Evolutionary conservation across 2,797 vertebrate species (phyloP).

Genomic region (Alauda arvensis): DNA sequence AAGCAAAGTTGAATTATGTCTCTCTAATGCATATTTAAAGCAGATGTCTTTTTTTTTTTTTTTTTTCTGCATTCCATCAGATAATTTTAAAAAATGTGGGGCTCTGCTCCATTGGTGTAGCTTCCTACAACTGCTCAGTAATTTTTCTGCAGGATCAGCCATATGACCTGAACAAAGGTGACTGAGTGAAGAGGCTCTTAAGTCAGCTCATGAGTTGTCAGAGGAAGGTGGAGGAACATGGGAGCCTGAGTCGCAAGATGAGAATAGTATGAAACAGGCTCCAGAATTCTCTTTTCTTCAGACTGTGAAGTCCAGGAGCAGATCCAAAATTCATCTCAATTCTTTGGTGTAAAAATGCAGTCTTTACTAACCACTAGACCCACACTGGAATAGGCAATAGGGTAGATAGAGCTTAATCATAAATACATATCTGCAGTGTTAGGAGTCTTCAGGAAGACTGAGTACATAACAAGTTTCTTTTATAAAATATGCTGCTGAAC

Average conservation of each 20-base stretch:
- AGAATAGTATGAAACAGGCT: not conserved
- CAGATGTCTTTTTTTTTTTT: not conserved
- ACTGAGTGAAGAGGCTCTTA: not conserved
- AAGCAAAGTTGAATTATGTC: not conserved
- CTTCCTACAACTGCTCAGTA: not conserved
- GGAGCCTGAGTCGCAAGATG: not conserved
- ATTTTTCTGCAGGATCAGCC: not conserved
- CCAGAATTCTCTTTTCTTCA: not conserved
- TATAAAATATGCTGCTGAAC: not conserved
- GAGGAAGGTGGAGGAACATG: not conserved
- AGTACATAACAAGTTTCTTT: not conserved
- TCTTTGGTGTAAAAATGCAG: not conserved
- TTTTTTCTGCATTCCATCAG: not conserved
- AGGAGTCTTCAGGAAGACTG: not conserved
- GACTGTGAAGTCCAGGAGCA: not conserved
- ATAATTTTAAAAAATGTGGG: not conserved
- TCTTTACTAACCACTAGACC: not conserved
- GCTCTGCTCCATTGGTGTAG: not conserved
- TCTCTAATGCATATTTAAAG: constrained; percentile 20
- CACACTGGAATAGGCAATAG: not conserved
- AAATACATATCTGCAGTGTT: not conserved
- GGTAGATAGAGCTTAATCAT: not conserved
- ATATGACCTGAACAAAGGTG: not conserved
- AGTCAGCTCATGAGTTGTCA: not conserved
- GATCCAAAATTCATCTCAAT: not conserved